Evolutionary conservation across 1,140 invertebrate genomes (phyloP).

Genomic region (Drosophila ambigua): DNA sequence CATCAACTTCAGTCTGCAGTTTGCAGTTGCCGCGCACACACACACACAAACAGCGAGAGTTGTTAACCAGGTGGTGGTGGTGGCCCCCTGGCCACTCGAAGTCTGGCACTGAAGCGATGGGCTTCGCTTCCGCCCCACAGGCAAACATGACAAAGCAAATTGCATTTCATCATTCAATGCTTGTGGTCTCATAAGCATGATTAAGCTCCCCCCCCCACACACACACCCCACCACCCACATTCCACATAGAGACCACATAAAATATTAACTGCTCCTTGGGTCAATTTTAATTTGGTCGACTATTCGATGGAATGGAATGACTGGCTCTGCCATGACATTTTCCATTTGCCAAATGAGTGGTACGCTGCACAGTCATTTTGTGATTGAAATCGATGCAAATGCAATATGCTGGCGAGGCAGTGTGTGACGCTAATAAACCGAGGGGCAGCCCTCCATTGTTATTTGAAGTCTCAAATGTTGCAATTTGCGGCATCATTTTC

Average conservation of each 20-base stretch:
- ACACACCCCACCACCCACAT: background rate
- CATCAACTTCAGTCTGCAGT: conserved; percentile 15
- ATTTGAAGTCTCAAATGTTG: no score
- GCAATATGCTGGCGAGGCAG: no score
- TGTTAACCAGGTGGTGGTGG: conserved; percentile 36
- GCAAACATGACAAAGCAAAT: conserved; percentile 68
- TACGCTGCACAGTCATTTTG: background rate
- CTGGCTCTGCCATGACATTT: conserved; percentile 17
- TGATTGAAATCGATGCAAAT: conserved; percentile 1
- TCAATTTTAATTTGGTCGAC: conserved; percentile 39
- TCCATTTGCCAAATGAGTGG: conserved; percentile 48
- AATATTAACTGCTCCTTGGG: conserved; percentile 39
- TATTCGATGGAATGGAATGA: background rate
- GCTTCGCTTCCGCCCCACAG: conserved; percentile 26
- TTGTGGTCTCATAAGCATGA: conserved; percentile 50
- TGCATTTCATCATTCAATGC: conserved; percentile 42
- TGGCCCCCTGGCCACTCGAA: conserved; percentile 34
- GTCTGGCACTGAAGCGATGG: conserved; percentile 15
- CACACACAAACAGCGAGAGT: conserved; percentile 9
- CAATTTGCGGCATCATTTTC: no score
- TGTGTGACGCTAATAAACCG: no score
- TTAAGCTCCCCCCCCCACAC: conserved; percentile 41
- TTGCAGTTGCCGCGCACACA: conserved; percentile 12
- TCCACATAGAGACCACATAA: conserved; percentile 24
- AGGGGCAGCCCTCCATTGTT: no score